These are phyloP conservation scores for Probaryconus sp. DNA, from an alignment of 1,140 invertebrate genomes.

Conservation along the genomic window DNA sequence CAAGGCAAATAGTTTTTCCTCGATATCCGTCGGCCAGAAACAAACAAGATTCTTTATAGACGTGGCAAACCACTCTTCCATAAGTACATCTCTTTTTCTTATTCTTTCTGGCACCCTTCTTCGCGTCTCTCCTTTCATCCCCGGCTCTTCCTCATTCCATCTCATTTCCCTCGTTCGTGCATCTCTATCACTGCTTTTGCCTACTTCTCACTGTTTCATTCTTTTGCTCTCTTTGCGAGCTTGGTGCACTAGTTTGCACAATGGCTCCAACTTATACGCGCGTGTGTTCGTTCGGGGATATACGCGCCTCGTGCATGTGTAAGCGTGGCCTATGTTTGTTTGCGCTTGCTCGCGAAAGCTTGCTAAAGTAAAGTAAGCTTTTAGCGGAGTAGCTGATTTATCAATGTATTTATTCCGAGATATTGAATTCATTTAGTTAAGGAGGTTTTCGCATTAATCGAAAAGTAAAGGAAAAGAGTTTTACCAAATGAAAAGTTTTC, in stretches of 20 bases:
- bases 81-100: constrained; percentile 69
- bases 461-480: constrained; percentile 45
- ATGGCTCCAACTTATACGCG: constrained; percentile 45
- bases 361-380: constrained; percentile 77
- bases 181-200: constrained; percentile 48
- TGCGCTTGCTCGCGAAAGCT: constrained; percentile 73
- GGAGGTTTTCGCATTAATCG: constrained; percentile 67
- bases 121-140: constrained; percentile 12
- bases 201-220: constrained; percentile 48
- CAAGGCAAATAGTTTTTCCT: constrained; percentile 74
- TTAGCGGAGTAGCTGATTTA: constrained; percentile 78
- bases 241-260: constrained; percentile 57
- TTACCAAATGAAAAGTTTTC: constrained; percentile 23
- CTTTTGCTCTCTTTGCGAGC: constrained; percentile 58
- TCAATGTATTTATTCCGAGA: constrained; percentile 79
- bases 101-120: constrained; percentile 37
- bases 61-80: constrained; percentile 71
- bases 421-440: constrained; percentile 79
- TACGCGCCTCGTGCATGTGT: constrained; percentile 26
- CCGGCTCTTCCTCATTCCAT: constrained; percentile 37
- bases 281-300: constrained; percentile 16
- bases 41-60: constrained; percentile 78
- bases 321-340: constrained; percentile 67
- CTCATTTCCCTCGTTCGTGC: constrained; percentile 29
- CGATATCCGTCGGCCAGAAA: constrained; percentile 73